These are phyloP conservation scores for Chlorospingus semifuscus DNA, from an alignment of 2,797 vertebrate genomes.

Conservation along the genomic window DNA sequence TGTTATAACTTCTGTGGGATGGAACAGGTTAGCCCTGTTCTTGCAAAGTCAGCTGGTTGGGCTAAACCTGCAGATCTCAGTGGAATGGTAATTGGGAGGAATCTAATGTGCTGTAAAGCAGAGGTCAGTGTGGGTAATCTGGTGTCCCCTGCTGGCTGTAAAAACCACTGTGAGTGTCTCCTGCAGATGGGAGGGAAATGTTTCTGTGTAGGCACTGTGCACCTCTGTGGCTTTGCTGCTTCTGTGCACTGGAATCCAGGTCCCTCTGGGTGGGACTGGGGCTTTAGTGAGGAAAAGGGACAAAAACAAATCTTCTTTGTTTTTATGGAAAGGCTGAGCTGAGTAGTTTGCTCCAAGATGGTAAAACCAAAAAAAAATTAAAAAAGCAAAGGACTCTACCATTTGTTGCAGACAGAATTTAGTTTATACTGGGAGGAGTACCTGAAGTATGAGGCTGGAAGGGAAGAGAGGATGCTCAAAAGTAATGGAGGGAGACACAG, in stretches of 20 bases:
- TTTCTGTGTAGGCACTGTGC: background rate
- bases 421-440: background rate
- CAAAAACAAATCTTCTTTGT: background rate
- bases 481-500: too few species aligned
- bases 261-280: background rate
- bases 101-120: slow-evolving; percentile 10
- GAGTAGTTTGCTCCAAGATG: background rate
- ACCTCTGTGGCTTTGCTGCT: background rate
- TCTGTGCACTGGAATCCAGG: accelerated
- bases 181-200: background rate
- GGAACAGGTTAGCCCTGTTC: slow-evolving; percentile 15
- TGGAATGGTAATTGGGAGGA: slow-evolving; percentile 14
- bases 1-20: slow-evolving; percentile 31
- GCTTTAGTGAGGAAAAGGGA: background rate
- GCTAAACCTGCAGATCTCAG: background rate
- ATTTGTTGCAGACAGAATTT: background rate
- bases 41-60: slow-evolving; percentile 10
- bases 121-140: slow-evolving; percentile 10
- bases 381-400: background rate
- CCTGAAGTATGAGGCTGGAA: background rate
- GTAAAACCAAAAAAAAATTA: background rate
- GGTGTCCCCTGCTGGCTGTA: background rate
- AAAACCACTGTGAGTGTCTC: background rate
- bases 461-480: background rate
- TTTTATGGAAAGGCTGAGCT: background rate